A percentile compares a stretch with the other conserved stretches of the same genome.
These are phyloP conservation scores for Mimumesa dahlbomi DNA, from an alignment of 2,888 invertebrate genomes.

Conservation along the genomic window DNA sequence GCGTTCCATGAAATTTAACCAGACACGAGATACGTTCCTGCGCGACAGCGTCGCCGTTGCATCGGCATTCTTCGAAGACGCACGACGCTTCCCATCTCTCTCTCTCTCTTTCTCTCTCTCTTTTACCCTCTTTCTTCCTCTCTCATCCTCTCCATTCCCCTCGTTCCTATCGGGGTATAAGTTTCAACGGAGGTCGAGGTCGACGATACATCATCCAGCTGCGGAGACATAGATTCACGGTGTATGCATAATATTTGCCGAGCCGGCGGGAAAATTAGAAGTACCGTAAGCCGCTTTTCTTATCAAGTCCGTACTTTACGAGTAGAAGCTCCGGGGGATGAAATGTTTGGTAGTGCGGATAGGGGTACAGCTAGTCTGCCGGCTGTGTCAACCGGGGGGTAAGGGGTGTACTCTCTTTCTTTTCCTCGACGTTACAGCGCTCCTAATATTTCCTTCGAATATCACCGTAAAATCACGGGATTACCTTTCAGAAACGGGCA, in stretches of 20 bases:
- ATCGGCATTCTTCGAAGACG: conserved; percentile 41
- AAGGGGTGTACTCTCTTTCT: conserved; percentile 21
- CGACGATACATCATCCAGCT: conserved; percentile 74
- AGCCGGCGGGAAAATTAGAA: conserved; percentile 78
- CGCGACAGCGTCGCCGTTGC: conserved; percentile 42
- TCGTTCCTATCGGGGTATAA: conserved; percentile 62
- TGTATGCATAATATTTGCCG: conserved; percentile 78
- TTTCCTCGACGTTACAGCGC: neutral
- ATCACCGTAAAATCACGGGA: conserved; percentile 4
- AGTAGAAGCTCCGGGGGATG: conserved; percentile 53
- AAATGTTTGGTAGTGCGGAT: conserved; percentile 51
- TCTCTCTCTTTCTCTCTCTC: conserved; percentile 29
- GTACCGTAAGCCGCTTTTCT: conserved; percentile 79
- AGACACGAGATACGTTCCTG: conserved; percentile 52
- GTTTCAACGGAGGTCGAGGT: conserved; percentile 75
- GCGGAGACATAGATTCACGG: conserved; percentile 74
- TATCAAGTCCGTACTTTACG: conserved; percentile 72
- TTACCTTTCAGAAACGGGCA: conserved; percentile 11
- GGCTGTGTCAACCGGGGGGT: conserved; percentile 34
- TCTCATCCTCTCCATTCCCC: conserved; percentile 19
- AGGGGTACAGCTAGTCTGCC: conserved; percentile 34
- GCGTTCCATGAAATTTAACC: conserved; percentile 66
- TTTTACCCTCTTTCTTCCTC: conserved; percentile 20
- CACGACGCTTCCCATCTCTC: conserved; percentile 21
- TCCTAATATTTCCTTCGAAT: conserved; percentile 9